Evolutionary conservation across 2,113 vertebrate genomes (phyloP).

Genomic region (Entelurus aequoreus): DNA sequence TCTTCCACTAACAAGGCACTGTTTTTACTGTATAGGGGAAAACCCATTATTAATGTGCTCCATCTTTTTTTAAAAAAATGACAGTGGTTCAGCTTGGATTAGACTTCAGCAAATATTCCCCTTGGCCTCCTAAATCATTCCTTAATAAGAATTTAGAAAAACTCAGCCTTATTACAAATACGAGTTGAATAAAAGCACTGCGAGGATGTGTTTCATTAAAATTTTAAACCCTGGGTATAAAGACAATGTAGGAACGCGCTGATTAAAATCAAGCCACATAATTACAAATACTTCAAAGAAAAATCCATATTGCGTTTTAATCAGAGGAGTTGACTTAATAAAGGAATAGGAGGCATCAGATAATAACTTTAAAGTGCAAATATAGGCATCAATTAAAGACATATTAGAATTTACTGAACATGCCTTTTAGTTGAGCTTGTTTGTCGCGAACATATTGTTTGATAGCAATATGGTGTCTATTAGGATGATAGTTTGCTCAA

Average conservation of each 20-base stretch:
- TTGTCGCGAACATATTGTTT: no score
- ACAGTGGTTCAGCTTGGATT: not conserved
- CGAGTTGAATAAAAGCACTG: slow-evolving; percentile 60
- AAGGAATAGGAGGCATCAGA: not conserved
- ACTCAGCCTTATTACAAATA: slow-evolving; percentile 57
- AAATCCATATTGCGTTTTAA: slow-evolving; percentile 51
- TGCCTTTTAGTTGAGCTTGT: no score
- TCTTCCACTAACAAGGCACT: slow-evolving; percentile 1
- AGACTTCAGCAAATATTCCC: slow-evolving; percentile 41
- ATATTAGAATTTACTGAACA: no score
- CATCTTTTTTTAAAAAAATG: not conserved
- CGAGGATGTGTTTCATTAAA: slow-evolving; percentile 63
- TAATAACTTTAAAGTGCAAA: not conserved
- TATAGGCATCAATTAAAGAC: no score
- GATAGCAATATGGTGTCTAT: no score
- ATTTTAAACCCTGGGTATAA: slow-evolving; percentile 56
- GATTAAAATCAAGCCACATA: slow-evolving; percentile 52
- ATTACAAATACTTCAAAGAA: slow-evolving; percentile 35
- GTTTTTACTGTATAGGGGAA: no score
- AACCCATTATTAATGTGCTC: not conserved
- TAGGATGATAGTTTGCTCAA: no score
- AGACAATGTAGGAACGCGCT: slow-evolving; percentile 43
- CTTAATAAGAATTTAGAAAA: slow-evolving; percentile 52
- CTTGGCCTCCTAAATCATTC: slow-evolving; percentile 53
- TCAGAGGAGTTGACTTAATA: slow-evolving; percentile 9